phyloP scores from a whole-genome alignment of 2,113 vertebrate genomes.

The Pampusana beccarii region DNA sequence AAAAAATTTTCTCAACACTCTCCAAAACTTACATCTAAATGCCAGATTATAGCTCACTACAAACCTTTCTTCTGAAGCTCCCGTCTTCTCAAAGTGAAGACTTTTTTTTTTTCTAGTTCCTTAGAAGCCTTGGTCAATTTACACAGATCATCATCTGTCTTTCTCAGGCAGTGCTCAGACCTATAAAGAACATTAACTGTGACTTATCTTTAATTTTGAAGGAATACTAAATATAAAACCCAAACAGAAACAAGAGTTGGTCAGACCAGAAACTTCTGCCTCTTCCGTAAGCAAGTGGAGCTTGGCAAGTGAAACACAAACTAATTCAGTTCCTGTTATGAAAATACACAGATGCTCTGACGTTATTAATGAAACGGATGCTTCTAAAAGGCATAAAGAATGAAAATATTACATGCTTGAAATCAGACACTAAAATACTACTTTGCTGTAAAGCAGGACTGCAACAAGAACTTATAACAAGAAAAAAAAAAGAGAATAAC shows the following conservation, averaged over 20 bases:
- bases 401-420: not conserved
- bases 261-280: not conserved
- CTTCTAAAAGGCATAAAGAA: not conserved
- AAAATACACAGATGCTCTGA: not conserved
- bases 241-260: not conserved
- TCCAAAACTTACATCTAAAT: not conserved
- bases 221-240: not conserved
- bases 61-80: constrained; percentile 73
- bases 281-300: not conserved
- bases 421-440: not conserved
- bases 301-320: not conserved
- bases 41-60: constrained; percentile 29
- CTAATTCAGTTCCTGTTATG: not conserved
- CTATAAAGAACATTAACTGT: constrained; percentile 63
- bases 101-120: constrained; percentile 33
- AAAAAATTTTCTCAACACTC: not conserved
- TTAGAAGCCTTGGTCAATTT: constrained; percentile 23
- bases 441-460: not conserved
- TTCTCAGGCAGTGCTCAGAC: not conserved
- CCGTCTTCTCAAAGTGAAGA: constrained; percentile 14
- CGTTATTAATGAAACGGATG: not conserved
- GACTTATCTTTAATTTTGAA: constrained; percentile 12
- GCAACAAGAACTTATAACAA: not conserved
- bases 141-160: not conserved
- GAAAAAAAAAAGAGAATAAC: not conserved